Evolutionary conservation across 2,113 vertebrate genomes (phyloP).

Genomic region (Piprites chloris): DNA sequence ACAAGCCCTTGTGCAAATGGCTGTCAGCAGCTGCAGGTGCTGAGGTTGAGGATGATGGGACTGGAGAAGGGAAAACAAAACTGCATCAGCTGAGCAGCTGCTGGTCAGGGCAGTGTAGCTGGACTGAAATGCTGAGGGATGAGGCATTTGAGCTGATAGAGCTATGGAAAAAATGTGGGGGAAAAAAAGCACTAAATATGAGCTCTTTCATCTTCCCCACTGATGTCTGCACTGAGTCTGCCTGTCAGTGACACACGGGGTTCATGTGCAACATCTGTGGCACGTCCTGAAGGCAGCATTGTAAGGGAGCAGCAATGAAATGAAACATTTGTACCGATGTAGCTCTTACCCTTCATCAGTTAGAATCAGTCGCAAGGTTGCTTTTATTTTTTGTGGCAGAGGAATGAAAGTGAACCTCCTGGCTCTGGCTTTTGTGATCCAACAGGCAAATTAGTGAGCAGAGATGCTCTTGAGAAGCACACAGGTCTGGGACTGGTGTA

Average conservation of each 20-base stretch:
- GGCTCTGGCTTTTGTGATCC: background rate
- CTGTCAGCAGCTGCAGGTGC: background rate
- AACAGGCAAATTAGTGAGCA: background rate
- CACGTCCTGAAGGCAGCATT: fast-evolving
- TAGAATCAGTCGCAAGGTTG: background rate
- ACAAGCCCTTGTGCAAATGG: background rate
- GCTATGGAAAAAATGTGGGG: background rate
- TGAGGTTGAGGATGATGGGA: background rate
- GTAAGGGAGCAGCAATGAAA: background rate
- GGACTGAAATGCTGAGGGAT: background rate
- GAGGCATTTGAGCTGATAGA: background rate
- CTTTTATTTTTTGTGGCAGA: background rate
- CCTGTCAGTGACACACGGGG: background rate
- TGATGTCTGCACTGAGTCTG: background rate
- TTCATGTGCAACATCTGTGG: background rate
- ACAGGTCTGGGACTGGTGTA: background rate
- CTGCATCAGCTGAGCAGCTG: background rate
- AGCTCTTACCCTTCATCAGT: background rate
- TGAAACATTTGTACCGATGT: background rate
- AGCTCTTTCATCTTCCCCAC: background rate
- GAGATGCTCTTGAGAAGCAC: background rate
- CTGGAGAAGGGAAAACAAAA: background rate
- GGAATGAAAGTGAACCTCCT: background rate
- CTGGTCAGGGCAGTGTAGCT: background rate
- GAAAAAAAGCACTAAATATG: background rate